Evolutionary conservation across 2,888 invertebrate genomes (phyloP).

Genomic region (Parelbella ahira): DNA sequence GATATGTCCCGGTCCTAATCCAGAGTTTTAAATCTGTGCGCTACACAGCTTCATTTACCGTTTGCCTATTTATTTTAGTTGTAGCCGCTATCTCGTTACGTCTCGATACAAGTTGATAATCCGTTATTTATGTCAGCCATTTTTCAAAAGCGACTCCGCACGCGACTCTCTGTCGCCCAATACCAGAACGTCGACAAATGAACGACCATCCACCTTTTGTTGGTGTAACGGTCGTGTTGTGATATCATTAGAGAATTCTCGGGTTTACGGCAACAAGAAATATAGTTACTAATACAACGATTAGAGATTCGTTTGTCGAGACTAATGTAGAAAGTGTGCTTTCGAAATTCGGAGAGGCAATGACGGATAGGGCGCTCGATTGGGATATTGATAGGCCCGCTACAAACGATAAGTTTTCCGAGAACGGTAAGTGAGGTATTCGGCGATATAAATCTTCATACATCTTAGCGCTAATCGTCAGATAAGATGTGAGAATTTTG

Average conservation of each 20-base stretch:
- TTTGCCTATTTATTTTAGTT: slow-evolving; percentile 69
- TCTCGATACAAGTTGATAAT: slow-evolving; percentile 72
- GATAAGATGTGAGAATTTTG: slow-evolving; percentile 15
- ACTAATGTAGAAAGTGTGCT: slow-evolving; percentile 60
- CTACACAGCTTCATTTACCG: slow-evolving; percentile 64
- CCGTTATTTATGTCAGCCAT: slow-evolving; percentile 73
- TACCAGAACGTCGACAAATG: slow-evolving; percentile 55
- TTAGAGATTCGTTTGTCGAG: slow-evolving; percentile 50
- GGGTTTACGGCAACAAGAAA: slow-evolving; percentile 62
- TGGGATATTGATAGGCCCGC: slow-evolving; percentile 39
- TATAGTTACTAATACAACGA: slow-evolving; percentile 64
- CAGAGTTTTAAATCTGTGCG: slow-evolving; percentile 19
- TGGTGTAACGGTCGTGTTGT: slow-evolving; percentile 69
- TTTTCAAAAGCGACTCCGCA: slow-evolving; percentile 61
- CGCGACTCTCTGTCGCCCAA: slow-evolving; percentile 61
- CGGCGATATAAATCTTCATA: slow-evolving; percentile 19
- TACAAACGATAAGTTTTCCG: slow-evolving; percentile 32
- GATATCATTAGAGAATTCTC: slow-evolving; percentile 73
- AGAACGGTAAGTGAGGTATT: slow-evolving; percentile 20
- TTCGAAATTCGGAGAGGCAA: slow-evolving; percentile 40
- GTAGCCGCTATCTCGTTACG: slow-evolving; percentile 64
- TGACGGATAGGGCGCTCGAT: slow-evolving; percentile 55
- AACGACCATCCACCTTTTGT: slow-evolving; percentile 63
- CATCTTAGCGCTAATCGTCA: slow-evolving; percentile 13
- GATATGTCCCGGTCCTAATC: slow-evolving; percentile 11